Conservation (phyloP, 1,140 invertebrate genomes). For the Plectrocnemia conspersa region DNA sequence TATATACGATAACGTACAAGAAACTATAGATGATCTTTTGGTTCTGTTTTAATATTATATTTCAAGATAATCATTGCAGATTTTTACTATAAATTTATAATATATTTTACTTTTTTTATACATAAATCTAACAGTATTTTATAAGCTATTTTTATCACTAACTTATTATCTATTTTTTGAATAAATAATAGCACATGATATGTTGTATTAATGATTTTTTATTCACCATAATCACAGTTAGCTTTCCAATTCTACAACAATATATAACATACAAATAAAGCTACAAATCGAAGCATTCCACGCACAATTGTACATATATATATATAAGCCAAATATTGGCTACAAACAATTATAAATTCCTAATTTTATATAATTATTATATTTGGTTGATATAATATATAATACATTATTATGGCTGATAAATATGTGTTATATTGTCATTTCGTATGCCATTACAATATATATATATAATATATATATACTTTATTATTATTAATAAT, state of each 20-base stretch:
- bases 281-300: conserved; percentile 18
- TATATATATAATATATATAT: background rate
- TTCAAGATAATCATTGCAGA: too few species aligned
- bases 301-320: conserved; percentile 5
- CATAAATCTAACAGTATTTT: too few species aligned
- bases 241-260: conserved; percentile 15
- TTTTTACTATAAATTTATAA: too few species aligned
- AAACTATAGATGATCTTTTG: too few species aligned
- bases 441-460: background rate
- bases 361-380: background rate
- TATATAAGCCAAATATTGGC: conserved; percentile 22
- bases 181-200: too few species aligned
- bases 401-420: background rate
- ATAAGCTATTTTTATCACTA: too few species aligned
- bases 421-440: background rate
- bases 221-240: conserved; percentile 18
- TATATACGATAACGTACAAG: conserved; percentile 1
- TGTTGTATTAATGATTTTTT: too few species aligned
- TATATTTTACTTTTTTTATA: too few species aligned
- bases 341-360: conserved; percentile 20
- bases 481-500: conserved; percentile 7
- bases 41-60: too few species aligned
- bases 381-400: background rate
- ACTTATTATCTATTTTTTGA: too few species aligned
- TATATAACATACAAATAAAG: conserved; percentile 18